phyloP scores from a whole-genome alignment of 23 tunicate species.

The Aplidium turbinatum region DNA sequence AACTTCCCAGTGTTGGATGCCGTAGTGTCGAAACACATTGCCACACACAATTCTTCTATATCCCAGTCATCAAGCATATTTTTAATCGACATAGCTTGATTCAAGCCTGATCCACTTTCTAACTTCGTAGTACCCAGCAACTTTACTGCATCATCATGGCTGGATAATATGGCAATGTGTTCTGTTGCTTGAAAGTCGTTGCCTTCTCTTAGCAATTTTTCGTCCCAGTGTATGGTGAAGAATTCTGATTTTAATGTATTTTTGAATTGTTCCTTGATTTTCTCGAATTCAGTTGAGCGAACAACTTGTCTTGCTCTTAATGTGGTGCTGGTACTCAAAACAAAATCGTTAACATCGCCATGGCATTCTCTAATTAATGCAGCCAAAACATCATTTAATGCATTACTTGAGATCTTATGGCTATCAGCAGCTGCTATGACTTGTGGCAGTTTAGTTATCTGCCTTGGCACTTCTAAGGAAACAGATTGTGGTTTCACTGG shows the following conservation, averaged over 20 bases:
- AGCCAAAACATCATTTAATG: not conserved
- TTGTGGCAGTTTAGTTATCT: too few relatives aligned
- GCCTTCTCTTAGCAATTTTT: conserved; percentile 1
- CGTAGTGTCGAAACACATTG: conserved; percentile 19
- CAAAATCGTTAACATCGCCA: too few relatives aligned
- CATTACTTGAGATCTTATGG: conserved; percentile 10
- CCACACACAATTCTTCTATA: not conserved
- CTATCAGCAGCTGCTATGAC: too few relatives aligned
- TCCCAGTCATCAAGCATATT: conserved; percentile 12
- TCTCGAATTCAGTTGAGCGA: too few relatives aligned
- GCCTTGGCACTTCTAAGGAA: too few relatives aligned
- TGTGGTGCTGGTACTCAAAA: too few relatives aligned
- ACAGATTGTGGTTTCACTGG: too few relatives aligned
- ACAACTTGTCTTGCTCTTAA: too few relatives aligned
- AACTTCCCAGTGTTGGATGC: conserved; percentile 11
- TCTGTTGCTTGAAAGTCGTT: not conserved
- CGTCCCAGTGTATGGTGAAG: conserved; percentile 29
- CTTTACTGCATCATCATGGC: not conserved
- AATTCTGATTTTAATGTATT: not conserved
- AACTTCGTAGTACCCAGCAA: conserved; percentile 6
- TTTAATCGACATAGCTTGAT: conserved; percentile 19
- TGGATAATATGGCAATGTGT: not conserved
- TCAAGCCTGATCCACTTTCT: conserved; percentile 14
- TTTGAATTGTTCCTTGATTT: too few relatives aligned
- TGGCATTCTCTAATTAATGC: not conserved